These are phyloP conservation scores for Serilophus lunatus DNA, from an alignment of 2,113 vertebrate genomes.

Conservation along the genomic window DNA sequence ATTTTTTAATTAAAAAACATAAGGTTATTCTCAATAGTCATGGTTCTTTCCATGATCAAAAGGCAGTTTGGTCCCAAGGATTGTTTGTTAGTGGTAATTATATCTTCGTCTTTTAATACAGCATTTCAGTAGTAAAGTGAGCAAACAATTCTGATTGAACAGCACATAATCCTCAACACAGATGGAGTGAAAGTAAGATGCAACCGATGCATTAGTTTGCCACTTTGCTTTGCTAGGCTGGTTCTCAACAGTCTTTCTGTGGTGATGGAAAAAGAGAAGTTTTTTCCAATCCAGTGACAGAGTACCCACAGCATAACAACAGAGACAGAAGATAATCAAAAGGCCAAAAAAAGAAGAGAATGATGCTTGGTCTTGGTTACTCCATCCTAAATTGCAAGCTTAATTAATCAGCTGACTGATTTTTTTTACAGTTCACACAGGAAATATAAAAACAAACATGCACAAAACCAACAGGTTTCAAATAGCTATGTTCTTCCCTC, in stretches of 20 bases:
- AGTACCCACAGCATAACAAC: neutral
- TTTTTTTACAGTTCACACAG: neutral
- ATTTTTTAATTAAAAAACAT: neutral
- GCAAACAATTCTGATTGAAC: neutral
- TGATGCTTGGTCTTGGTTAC: neutral
- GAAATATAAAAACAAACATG: neutral
- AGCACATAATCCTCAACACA: neutral
- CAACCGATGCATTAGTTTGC: neutral
- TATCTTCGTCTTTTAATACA: neutral
- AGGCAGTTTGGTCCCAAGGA: neutral
- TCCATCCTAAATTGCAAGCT: neutral
- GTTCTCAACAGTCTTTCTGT: neutral
- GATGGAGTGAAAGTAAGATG: neutral
- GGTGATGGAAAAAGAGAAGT: neutral
- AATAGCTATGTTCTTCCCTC: neutral
- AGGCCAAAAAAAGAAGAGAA: too few relatives aligned
- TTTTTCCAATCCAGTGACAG: neutral
- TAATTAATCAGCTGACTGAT: neutral
- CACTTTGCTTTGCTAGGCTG: neutral
- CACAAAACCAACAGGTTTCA: neutral
- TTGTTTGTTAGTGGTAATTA: neutral
- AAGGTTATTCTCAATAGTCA: neutral
- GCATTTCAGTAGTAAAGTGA: neutral
- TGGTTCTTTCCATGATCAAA: neutral
- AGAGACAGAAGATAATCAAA: neutral